phyloP scores from a whole-genome alignment of 2,888 invertebrate species.

The Drosophila suboccidentalis region DNA sequence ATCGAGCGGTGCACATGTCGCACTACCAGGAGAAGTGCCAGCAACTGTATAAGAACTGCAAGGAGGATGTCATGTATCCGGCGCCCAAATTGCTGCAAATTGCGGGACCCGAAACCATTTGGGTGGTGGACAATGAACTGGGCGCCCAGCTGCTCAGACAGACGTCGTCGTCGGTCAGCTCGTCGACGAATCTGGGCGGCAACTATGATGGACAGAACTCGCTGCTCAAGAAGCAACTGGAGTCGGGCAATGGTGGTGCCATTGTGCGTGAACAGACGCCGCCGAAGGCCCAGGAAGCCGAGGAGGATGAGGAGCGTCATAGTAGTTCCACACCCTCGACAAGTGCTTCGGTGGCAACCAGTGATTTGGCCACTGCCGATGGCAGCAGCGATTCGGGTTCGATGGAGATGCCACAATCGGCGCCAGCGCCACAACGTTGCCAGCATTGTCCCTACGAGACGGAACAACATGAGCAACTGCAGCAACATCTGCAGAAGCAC shows the following conservation, averaged over 20 bases:
- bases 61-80: slow-evolving; percentile 88
- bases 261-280: slow-evolving; percentile 37
- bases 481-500: slow-evolving; percentile 92
- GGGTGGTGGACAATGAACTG: slow-evolving; percentile 84
- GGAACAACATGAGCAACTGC: slow-evolving; percentile 90
- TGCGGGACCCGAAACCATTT: slow-evolving; percentile 82
- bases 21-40: slow-evolving; percentile 93
- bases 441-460: slow-evolving; percentile 93
- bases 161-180: slow-evolving; percentile 28
- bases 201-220: slow-evolving; percentile 78
- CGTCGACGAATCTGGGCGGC: slow-evolving; percentile 31
- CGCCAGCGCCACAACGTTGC: slow-evolving; percentile 86
- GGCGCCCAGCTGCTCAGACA: slow-evolving; percentile 60
- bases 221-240: slow-evolving; percentile 83
- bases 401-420: slow-evolving; percentile 62
- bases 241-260: slow-evolving; percentile 63
- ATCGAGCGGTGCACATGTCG: slow-evolving; percentile 90
- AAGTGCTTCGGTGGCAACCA: slow-evolving; percentile 80
- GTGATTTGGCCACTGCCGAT: slow-evolving; percentile 73
- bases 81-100: slow-evolving; percentile 88
- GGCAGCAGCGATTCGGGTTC: slow-evolving; percentile 74
- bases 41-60: slow-evolving; percentile 89
- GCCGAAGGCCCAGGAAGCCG: slow-evolving; percentile 29
- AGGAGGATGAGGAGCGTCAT: slow-evolving; percentile 71
- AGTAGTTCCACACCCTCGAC: slow-evolving; percentile 78